A percentile compares a stretch with the other conserved stretches of the same genome.
phyloP scores from a whole-genome alignment of 2,113 vertebrate species.

The Pipra filicauda region DNA sequence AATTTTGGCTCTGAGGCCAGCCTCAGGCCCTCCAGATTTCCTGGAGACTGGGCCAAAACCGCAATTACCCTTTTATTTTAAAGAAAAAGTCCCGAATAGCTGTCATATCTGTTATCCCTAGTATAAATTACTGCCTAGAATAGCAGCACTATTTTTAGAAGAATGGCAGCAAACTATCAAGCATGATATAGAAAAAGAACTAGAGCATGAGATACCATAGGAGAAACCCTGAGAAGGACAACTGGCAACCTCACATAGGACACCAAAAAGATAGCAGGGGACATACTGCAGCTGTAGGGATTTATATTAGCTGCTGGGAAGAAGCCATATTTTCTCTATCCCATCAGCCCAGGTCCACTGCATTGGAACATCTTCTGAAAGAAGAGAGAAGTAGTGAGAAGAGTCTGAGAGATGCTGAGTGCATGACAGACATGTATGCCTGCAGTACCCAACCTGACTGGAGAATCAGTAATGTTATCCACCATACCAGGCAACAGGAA shows the following conservation, averaged over 20 bases:
- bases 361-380: neutral
- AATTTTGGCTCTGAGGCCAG: neutral
- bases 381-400: neutral
- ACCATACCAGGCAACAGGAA: neutral
- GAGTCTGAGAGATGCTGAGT: neutral
- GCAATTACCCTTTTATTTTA: neutral
- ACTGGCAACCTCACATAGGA: neutral
- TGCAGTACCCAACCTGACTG: neutral
- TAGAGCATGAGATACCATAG: neutral
- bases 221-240: neutral
- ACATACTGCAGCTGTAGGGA: neutral
- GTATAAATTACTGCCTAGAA: neutral
- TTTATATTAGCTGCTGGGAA: neutral
- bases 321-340: neutral
- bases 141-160: neutral
- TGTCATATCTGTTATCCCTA: neutral
- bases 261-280: neutral
- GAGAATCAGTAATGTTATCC: neutral
- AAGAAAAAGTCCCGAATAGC: neutral
- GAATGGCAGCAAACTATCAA: neutral
- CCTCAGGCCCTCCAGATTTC: neutral
- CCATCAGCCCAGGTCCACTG: neutral
- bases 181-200: neutral
- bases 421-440: rapidly evolving
- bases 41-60: neutral